Conservation (phyloP, 2,888 invertebrate species). For the Folsomia manolachei region DNA sequence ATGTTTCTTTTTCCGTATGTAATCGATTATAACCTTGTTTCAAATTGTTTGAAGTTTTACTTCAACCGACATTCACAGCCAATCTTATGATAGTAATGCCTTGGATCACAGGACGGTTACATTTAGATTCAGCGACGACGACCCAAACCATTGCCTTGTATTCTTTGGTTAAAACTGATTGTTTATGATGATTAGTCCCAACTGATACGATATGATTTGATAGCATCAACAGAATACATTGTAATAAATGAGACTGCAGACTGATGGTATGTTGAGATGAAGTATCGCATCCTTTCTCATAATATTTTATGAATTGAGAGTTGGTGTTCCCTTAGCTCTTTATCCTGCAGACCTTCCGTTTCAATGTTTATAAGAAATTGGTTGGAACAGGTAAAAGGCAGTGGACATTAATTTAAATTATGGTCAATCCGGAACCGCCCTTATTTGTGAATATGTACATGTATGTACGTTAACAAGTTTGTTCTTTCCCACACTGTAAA, state of each 20-base stretch:
- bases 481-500: background rate
- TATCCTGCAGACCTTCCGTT: background rate
- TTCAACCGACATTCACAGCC: background rate
- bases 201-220: conserved; percentile 23
- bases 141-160: too few relatives aligned
- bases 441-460: background rate
- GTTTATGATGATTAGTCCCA: conserved; percentile 18
- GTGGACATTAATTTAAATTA: background rate
- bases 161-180: background rate
- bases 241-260: background rate
- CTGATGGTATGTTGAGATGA: background rate
- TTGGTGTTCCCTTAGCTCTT: background rate
- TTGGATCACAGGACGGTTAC: too few relatives aligned
- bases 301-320: background rate
- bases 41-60: background rate
- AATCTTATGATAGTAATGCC: too few relatives aligned
- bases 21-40: too few relatives aligned
- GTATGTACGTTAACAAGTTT: background rate
- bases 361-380: background rate
- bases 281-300: background rate
- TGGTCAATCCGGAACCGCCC: background rate
- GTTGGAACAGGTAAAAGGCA: conserved; percentile 5
- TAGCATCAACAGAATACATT: conserved; percentile 10
- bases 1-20: too few relatives aligned
- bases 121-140: too few relatives aligned